phyloP scores from a whole-genome alignment of 1,140 invertebrate genomes.

The Delia radicum region DNA sequence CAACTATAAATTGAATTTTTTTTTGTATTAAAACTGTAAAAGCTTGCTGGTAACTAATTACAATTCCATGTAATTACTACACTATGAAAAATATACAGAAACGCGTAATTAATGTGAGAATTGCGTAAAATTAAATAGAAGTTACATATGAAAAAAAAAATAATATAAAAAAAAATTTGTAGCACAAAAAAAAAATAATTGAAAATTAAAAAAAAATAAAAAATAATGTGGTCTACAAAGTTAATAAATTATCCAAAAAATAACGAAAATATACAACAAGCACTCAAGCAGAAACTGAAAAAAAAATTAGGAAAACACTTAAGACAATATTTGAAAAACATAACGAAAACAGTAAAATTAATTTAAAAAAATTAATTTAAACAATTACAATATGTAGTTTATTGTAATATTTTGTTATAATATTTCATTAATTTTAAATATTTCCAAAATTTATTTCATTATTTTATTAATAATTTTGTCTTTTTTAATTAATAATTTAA shows the following conservation, averaged over 20 bases:
- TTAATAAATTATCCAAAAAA: not conserved
- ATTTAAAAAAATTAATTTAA: no score
- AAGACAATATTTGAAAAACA: not conserved
- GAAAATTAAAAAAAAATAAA: not conserved
- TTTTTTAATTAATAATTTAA: no score
- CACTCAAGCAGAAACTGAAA: not conserved
- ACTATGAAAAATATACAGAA: not conserved
- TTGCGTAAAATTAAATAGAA: conserved; percentile 15
- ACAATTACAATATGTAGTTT: no score
- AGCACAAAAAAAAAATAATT: no score
- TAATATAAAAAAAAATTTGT: not conserved
- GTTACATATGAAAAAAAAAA: not conserved
- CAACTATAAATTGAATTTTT: not conserved
- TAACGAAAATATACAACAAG: not conserved
- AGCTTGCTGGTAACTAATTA: not conserved
- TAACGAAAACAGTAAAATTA: no score
- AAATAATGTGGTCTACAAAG: no score
- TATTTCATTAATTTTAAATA: no score
- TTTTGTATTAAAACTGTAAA: not conserved
- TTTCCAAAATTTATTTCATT: no score
- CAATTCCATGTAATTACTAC: not conserved
- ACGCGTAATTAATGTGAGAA: conserved; percentile 5
- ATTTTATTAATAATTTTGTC: no score
- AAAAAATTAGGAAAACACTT: not conserved
- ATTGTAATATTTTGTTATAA: no score